These are phyloP conservation scores for Chloropsis cyanopogon DNA, from an alignment of 2,113 vertebrate species.

Conservation along the genomic window DNA sequence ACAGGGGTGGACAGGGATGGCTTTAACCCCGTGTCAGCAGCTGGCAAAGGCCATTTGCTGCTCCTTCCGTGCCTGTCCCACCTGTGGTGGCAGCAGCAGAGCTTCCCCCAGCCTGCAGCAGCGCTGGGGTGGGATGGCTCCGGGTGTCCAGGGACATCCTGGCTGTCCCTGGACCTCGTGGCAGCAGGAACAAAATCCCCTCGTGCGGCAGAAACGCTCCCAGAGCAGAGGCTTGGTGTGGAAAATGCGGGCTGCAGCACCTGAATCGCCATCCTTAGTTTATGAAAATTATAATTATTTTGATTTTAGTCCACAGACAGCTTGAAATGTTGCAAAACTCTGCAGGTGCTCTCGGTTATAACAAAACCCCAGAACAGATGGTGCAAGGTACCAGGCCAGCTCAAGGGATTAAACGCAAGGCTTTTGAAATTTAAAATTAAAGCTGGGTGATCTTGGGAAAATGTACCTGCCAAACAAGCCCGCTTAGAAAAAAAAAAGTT, in stretches of 20 bases:
- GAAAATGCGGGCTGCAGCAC: constrained; percentile 39
- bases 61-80: background rate
- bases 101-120: background rate
- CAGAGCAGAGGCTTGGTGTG: background rate
- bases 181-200: constrained; percentile 1
- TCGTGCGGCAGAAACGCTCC: background rate
- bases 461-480: constrained; percentile 73
- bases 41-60: background rate
- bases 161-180: background rate
- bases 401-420: constrained; percentile 81
- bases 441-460: constrained; percentile 78
- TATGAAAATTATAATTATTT: constrained; percentile 82
- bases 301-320: constrained; percentile 78
- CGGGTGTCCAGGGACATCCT: background rate
- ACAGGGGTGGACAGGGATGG: accelerated
- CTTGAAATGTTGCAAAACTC: constrained; percentile 84
- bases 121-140: accelerated
- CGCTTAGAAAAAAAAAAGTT: constrained; percentile 61
- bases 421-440: constrained; percentile 85
- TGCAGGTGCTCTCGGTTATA: constrained; percentile 79
- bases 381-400: constrained; percentile 79
- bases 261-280: constrained; percentile 66
- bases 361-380: constrained; percentile 83
- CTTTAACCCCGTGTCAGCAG: background rate
- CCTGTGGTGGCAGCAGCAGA: background rate